phyloP scores from a whole-genome alignment of 1,140 invertebrate genomes.

The roundworm (Caenorhabditis elegans) region WBcel235 BX284606.5:3356501-3357000 shows the following conservation, averaged over 20 bases:
- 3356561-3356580: too few relatives aligned
- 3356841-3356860: neutral
- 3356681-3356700: too few relatives aligned
- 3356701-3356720: too few relatives aligned
- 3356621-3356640: neutral
- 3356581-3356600: too few relatives aligned
- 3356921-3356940: neutral
- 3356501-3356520: neutral
- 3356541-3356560: neutral
- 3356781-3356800: neutral
- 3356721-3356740: too few relatives aligned
- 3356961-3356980: neutral
- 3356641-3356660: neutral
- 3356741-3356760: too few relatives aligned
- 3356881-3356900: neutral
- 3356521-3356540: too few relatives aligned
- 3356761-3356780: too few relatives aligned
- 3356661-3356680: neutral
- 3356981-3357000: neutral
- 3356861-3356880: neutral
- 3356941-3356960: neutral
- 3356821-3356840: neutral
- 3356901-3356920: neutral
- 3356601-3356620: too few relatives aligned
- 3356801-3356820: neutral